Percentiles rank a stretch among this genome's conserved stretches.
These are phyloP conservation scores for Prionailurus viverrinus DNA, from an alignment of 2,113 vertebrate genomes.

Conservation along the genomic window DNA sequence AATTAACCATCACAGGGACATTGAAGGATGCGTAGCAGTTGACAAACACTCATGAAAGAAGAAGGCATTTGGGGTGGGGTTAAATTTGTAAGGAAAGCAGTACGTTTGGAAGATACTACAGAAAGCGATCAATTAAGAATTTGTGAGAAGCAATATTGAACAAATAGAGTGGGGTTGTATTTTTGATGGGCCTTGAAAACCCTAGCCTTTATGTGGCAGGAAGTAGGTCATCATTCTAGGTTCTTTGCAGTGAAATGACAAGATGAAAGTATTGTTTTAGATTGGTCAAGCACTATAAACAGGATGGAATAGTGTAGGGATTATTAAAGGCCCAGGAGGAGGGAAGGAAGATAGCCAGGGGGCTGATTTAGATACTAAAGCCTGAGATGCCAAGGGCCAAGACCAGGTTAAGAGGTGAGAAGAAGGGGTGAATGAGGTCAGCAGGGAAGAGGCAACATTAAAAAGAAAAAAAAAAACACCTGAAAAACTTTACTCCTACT, in stretches of 20 bases:
- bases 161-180: not conserved
- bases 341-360: not conserved
- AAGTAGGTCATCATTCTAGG: constrained; percentile 8
- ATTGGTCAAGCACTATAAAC: not conserved
- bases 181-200: not conserved
- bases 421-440: not conserved
- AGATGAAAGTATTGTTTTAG: not conserved
- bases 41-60: not conserved
- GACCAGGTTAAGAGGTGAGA: not conserved
- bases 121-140: not conserved
- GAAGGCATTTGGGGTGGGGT: not conserved
- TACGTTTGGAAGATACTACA: not conserved
- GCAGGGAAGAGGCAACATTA: not conserved
- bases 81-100: not conserved
- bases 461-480: not conserved
- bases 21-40: not conserved
- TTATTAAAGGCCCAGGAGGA: not conserved
- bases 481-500: not conserved
- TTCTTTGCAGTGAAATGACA: not conserved
- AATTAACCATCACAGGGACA: not conserved
- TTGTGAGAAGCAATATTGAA: not conserved
- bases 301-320: not conserved
- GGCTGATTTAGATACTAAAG: not conserved
- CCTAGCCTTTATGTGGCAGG: not conserved
- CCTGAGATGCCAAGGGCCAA: not conserved